Evolutionary conservation across 2,888 invertebrate genomes (phyloP), one percentile per base, ranked within the genome.

Genomic region (Chymomyza amoena): DNA sequence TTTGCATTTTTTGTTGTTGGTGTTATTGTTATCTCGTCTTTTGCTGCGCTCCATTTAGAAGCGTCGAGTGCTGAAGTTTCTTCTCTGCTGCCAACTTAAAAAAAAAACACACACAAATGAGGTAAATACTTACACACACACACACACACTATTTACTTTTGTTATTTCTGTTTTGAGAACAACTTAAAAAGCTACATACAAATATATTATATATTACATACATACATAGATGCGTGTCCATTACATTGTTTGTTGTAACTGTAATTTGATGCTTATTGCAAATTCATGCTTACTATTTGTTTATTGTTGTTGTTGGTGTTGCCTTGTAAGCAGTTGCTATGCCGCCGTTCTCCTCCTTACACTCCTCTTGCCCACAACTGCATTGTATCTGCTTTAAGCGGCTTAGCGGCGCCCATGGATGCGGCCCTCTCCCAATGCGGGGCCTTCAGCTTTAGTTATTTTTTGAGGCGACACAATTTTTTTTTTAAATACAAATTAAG

Each of bases 81-180:
- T 56, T 56, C 64, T 25, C 78, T 70, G 67, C 67, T 76, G 74
- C 82, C 66, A 64, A 62, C 85, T 74, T 32, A 32, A 32, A 32
- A 32, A 32, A 32, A 32, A 78, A 74, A 76, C 81, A 85, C n/a
- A 39, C 39, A 13, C 88, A 81, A 83, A 83, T 83, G 82, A 87
- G 82, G 82, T 87, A 45, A 59, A 61, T 60, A 69, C 32, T 60
- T 28, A 69, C 65, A 52, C n/a, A 57, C 56, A 69, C 32, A 60
- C 20, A 69, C 65, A 52, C n/a, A 57, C 56, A 45, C 13, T 45
- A 4, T 13, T 32, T 32, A 32, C 32, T 32, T 32, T 32, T 32
- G 32, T 32, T 32, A 32, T 7, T 7, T 3, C 32, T 32, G 9
- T 32, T 32, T 32, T 6, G 32, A 32, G 32, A 32, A 32, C 7